A percentile compares a stretch with the other conserved stretches of the same genome.
Evolutionary conservation across 1,140 invertebrate species (phyloP).

Genomic region (Pollicipes pollicipes): DNA sequence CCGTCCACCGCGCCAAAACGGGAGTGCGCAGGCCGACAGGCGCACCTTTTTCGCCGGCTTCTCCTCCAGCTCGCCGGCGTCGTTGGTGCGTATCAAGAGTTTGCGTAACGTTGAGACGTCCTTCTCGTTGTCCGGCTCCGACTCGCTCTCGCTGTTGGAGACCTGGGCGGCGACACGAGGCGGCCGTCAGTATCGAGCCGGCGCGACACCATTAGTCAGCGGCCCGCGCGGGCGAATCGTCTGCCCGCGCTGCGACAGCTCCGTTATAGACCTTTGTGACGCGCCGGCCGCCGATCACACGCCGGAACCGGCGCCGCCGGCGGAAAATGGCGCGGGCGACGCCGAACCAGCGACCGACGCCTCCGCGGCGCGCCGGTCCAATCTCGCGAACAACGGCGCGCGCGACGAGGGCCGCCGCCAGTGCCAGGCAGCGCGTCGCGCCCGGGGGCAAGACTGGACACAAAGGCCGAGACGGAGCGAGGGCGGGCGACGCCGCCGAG

Average conservation of each 20-base stretch:
- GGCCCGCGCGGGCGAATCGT: not conserved
- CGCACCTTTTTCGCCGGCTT: not conserved
- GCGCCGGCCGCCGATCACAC: no score
- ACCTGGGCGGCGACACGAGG: not conserved
- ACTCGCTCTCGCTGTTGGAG: constrained; percentile 23
- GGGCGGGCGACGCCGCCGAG: no score
- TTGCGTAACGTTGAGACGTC: constrained; percentile 53
- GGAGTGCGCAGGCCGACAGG: no score
- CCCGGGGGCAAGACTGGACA: no score
- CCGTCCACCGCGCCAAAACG: no score
- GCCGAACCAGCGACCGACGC: not conserved
- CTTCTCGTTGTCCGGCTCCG: constrained; percentile 44
- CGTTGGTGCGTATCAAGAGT: constrained; percentile 41
- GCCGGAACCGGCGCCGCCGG: no score
- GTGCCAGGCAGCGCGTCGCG: no score
- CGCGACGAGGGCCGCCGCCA: no score
- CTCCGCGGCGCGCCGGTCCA: no score
- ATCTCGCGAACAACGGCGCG: not conserved
- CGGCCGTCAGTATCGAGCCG: not conserved
- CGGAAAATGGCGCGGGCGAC: not conserved
- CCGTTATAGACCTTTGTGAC: not conserved
- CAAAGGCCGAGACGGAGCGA: no score
- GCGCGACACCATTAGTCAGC: not conserved
- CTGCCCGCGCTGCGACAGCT: not conserved
- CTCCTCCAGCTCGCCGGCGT: not conserved